phyloP scores from a whole-genome alignment of 2,888 invertebrate species.

The Drosophila atroscutellata region DNA sequence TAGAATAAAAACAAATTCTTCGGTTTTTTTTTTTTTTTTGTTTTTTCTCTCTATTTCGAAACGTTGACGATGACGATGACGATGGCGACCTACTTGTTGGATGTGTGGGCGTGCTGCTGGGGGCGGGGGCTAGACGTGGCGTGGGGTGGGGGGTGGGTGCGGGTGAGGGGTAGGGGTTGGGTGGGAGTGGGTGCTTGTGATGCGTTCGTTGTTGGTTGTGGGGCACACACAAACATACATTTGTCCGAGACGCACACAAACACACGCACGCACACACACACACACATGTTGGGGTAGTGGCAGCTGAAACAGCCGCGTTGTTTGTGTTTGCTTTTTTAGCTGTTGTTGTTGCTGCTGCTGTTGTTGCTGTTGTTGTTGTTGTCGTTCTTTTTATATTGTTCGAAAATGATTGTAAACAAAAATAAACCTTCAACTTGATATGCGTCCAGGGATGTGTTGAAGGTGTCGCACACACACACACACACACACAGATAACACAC shows the following conservation, averaged over 20 bases:
- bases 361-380: neutral
- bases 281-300: slow-evolving; percentile 35
- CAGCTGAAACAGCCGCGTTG: slow-evolving; percentile 41
- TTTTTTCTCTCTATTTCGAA: slow-evolving; percentile 58
- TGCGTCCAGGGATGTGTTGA: slow-evolving; percentile 81
- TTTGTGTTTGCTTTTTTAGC: slow-evolving; percentile 38
- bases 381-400: slow-evolving; percentile 44
- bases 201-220: neutral
- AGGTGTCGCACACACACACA: slow-evolving; percentile 62
- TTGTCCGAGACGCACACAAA: neutral
- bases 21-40: slow-evolving; percentile 2
- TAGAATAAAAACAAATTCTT: slow-evolving; percentile 31
- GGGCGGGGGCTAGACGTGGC: neutral
- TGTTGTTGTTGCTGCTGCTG: slow-evolving; percentile 14
- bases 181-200: neutral
- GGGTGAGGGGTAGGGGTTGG: neutral
- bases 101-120: slow-evolving; percentile 58
- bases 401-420: slow-evolving; percentile 79
- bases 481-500: slow-evolving; percentile 28
- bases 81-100: slow-evolving; percentile 75
- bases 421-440: slow-evolving; percentile 84
- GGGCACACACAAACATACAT: neutral
- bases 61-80: slow-evolving; percentile 57
- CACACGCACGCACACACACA: neutral
- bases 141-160: neutral